phyloP scores from a whole-genome alignment of 1,140 invertebrate species.

The Leptinotarsa defecta region DNA sequence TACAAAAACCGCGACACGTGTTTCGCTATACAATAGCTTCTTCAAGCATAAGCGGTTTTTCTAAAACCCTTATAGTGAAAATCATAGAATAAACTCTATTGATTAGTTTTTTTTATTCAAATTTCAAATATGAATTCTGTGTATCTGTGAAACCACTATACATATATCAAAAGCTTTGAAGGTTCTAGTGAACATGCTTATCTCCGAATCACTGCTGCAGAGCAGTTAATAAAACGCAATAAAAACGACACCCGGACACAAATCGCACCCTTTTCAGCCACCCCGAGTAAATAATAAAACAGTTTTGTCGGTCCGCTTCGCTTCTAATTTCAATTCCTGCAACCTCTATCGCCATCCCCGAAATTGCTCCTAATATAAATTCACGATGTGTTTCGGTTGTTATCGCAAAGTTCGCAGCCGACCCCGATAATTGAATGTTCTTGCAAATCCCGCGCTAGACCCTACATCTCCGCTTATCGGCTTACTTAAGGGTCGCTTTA shows the following conservation, averaged over 20 bases:
- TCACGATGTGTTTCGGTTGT: conserved; percentile 40
- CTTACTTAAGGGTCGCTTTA: conserved; percentile 31
- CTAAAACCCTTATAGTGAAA: too few species aligned
- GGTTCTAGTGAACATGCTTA: too few species aligned
- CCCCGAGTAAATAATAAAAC: conserved; percentile 23
- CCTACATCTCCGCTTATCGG: conserved; percentile 36
- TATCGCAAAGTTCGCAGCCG: conserved; percentile 36
- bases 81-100: too few species aligned
- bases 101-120: too few species aligned
- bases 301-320: conserved; percentile 23
- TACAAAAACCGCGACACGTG: too few species aligned
- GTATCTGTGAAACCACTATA: too few species aligned
- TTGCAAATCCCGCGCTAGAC: conserved; percentile 35
- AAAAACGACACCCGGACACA: conserved; percentile 1
- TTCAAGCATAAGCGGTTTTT: too few species aligned
- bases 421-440: conserved; percentile 40
- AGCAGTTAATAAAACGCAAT: conserved; percentile 20
- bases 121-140: too few species aligned
- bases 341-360: conserved; percentile 7
- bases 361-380: conserved; percentile 38
- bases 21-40: too few species aligned
- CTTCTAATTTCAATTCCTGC: conserved; percentile 23
- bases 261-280: conserved; percentile 10
- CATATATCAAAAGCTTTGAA: too few species aligned
- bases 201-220: background rate